Percentiles rank a stretch among this genome's conserved stretches.
Evolutionary conservation across 2,888 invertebrate genomes (phyloP).

Genomic region (Andrena minutula): DNA sequence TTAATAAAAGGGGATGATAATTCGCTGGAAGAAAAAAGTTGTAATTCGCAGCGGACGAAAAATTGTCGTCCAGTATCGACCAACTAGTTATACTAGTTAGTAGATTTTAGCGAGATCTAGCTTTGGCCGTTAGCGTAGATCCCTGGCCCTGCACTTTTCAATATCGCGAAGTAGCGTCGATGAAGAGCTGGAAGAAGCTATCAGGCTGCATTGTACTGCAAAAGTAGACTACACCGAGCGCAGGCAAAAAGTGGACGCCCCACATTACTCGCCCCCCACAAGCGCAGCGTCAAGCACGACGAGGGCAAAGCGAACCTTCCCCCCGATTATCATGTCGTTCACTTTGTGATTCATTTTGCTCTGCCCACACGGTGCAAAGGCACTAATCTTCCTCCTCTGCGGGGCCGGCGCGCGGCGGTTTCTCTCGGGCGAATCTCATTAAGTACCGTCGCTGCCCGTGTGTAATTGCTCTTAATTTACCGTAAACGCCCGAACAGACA

Average conservation of each 20-base stretch:
- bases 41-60: too few species aligned
- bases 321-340: slow-evolving; percentile 77
- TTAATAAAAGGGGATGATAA: too few species aligned
- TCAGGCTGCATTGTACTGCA: too few species aligned
- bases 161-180: too few species aligned
- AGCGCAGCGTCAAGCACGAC: slow-evolving; percentile 8
- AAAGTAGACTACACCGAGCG: neutral
- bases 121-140: too few species aligned
- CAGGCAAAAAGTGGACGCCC: neutral
- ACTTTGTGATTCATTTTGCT: slow-evolving; percentile 77
- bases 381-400: slow-evolving; percentile 55
- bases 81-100: too few species aligned
- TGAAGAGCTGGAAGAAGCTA: too few species aligned
- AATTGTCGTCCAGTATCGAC: too few species aligned
- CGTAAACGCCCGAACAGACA: slow-evolving; percentile 76
- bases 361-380: slow-evolving; percentile 67
- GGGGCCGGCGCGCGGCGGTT: neutral
- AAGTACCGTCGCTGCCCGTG: slow-evolving; percentile 74
- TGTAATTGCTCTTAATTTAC: slow-evolving; percentile 82
- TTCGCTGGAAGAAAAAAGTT: too few species aligned
- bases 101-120: too few species aligned
- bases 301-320: slow-evolving; percentile 75
- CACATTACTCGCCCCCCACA: neutral
- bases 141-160: too few species aligned
- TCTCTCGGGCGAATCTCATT: slow-evolving; percentile 51